Percentiles rank a stretch among this genome's conserved stretches.
Evolutionary conservation across 2,113 vertebrate genomes (phyloP).

Genomic region (Elephantulus edwardii): DNA sequence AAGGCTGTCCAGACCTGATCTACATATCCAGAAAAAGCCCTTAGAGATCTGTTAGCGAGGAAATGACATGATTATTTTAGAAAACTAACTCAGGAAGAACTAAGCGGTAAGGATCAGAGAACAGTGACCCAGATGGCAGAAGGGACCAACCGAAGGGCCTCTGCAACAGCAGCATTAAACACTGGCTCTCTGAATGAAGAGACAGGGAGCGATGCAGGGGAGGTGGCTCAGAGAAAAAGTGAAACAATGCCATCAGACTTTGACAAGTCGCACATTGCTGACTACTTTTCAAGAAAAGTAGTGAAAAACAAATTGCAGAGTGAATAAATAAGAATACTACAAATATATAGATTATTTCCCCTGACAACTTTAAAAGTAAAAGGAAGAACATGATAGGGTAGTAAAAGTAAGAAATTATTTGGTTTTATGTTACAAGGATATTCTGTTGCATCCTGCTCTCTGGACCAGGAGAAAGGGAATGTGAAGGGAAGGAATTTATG

Average conservation of each 20-base stretch:
- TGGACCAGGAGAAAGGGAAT: not conserved
- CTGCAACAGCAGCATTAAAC: not conserved
- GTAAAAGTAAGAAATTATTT: not conserved
- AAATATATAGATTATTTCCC: not conserved
- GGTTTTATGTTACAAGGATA: not conserved
- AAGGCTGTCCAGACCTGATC: not conserved
- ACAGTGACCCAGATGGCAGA: not conserved
- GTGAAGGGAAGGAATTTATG: not conserved
- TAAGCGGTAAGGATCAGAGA: not conserved
- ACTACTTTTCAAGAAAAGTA: not conserved
- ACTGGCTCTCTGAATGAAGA: not conserved
- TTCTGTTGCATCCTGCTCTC: not conserved
- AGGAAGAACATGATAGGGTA: not conserved
- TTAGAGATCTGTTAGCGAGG: not conserved
- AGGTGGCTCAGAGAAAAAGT: not conserved
- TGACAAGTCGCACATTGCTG: not conserved
- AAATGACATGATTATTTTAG: slow-evolving; percentile 4
- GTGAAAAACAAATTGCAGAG: not conserved
- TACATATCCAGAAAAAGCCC: not conserved
- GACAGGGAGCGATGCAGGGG: not conserved
- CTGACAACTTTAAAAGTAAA: not conserved
- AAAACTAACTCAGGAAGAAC: slow-evolving; percentile 25
- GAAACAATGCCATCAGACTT: not conserved
- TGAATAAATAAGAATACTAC: not conserved
- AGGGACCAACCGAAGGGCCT: not conserved